Conservation (phyloP, 2,113 vertebrate species). For the Rhineura floridana region DNA sequence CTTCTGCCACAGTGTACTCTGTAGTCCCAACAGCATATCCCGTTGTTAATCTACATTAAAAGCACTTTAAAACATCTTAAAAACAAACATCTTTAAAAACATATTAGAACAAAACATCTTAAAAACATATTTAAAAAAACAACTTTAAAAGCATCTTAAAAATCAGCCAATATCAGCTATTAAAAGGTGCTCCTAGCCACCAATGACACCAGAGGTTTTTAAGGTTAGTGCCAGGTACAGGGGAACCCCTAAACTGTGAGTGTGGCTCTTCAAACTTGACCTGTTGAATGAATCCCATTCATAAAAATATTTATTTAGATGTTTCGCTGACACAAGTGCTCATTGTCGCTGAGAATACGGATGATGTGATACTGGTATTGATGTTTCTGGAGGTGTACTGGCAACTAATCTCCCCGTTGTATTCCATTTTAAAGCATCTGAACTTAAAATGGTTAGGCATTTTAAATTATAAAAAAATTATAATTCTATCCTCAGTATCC, state of each 20-base stretch:
- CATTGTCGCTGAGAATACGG: conserved; percentile 28
- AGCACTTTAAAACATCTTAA: too few relatives aligned
- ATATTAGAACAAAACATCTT: too few relatives aligned
- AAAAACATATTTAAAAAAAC: too few relatives aligned
- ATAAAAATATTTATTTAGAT: too few relatives aligned
- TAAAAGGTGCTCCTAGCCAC: neutral
- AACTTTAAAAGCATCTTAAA: too few relatives aligned
- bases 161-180: neutral
- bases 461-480: neutral
- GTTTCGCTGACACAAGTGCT: too few relatives aligned
- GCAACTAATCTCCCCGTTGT: neutral
- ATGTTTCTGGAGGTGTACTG: conserved; percentile 11
- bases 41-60: neutral
- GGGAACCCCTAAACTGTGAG: neutral
- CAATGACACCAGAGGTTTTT: neutral
- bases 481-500: neutral
- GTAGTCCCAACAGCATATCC: neutral
- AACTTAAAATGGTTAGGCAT: neutral
- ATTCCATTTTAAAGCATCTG: neutral
- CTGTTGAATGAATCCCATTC: too few relatives aligned
- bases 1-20: neutral
- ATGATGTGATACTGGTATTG: conserved; percentile 20
- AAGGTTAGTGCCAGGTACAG: neutral
- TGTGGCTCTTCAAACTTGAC: neutral
- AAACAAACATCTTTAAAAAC: too few relatives aligned